A percentile compares a stretch with the other conserved stretches of the same genome.
phyloP scores from a whole-genome alignment of 2,113 vertebrate genomes.

The Caranx ignobilis region DNA sequence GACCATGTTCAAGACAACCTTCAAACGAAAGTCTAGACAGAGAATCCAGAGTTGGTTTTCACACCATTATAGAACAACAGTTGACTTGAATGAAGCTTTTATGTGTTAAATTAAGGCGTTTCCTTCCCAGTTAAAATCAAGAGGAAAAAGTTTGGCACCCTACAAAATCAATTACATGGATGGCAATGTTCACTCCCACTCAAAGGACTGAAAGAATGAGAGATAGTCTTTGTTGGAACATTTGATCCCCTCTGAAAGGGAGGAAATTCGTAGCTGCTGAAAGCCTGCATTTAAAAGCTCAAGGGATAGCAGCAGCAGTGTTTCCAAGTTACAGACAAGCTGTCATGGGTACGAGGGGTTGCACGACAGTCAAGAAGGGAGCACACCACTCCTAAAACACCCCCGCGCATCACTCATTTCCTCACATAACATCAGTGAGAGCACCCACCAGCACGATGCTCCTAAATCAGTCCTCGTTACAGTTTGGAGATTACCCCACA shows the following conservation, averaged over 20 bases:
- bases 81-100: slow-evolving; percentile 41
- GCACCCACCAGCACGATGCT: background rate
- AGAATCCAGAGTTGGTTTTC: slow-evolving; percentile 20
- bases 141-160: slow-evolving; percentile 63
- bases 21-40: slow-evolving; percentile 28
- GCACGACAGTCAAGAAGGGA: slow-evolving; percentile 40
- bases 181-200: slow-evolving; percentile 63
- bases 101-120: slow-evolving; percentile 57
- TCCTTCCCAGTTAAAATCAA: slow-evolving; percentile 57
- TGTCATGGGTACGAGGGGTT: slow-evolving; percentile 60
- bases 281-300: slow-evolving; percentile 80
- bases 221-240: slow-evolving; percentile 74
- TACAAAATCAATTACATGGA: slow-evolving; percentile 75
- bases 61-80: slow-evolving; percentile 32
- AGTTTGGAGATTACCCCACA: slow-evolving; percentile 26
- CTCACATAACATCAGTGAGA: slow-evolving; percentile 15
- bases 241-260: slow-evolving; percentile 80
- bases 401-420: background rate
- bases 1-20: background rate
- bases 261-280: slow-evolving; percentile 73
- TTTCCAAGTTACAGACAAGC: slow-evolving; percentile 70
- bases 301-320: slow-evolving; percentile 72
- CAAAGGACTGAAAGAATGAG: slow-evolving; percentile 67
- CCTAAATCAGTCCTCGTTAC: background rate
- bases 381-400: slow-evolving; percentile 12